Conservation (phyloP, 2,797 vertebrate genomes). For the Micropoecilia bifurca region DNA sequence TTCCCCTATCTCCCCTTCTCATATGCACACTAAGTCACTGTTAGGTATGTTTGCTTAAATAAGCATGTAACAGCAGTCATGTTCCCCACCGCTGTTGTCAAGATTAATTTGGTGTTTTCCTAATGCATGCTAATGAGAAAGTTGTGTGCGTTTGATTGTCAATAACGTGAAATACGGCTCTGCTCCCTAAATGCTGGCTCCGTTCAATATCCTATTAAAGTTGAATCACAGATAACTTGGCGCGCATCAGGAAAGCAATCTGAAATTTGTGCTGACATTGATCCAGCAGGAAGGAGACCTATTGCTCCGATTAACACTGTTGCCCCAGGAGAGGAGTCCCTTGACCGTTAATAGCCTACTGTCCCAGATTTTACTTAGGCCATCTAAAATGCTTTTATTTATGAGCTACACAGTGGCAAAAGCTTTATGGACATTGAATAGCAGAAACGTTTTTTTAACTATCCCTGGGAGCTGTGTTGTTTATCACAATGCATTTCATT, state of each 20-base stretch:
- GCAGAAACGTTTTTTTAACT: conserved; percentile 19
- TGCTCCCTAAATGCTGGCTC: conserved; percentile 83
- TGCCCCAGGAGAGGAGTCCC: conserved; percentile 74
- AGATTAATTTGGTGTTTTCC: conserved; percentile 81
- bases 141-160: conserved; percentile 84
- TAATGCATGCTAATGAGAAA: conserved; percentile 87
- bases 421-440: conserved; percentile 36
- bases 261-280: conserved; percentile 89
- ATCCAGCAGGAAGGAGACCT: conserved; percentile 85
- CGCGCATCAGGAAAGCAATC: conserved; percentile 85
- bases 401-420: conserved; percentile 57
- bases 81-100: conserved; percentile 69
- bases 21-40: conserved; percentile 29
- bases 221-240: conserved; percentile 87
- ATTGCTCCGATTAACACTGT: conserved; percentile 85
- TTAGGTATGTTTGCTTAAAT: conserved; percentile 67
- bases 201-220: conserved; percentile 90
- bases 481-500: conserved; percentile 38
- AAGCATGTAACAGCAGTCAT: conserved; percentile 65
- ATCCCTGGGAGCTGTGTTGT: conserved; percentile 23
- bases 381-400: conserved; percentile 77
- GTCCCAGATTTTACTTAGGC: conserved; percentile 74
- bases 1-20: conserved; percentile 14
- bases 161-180: conserved; percentile 84
- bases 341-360: conserved; percentile 76